phyloP scores from a whole-genome alignment of 2,888 invertebrate species.

The Carterocephalus palaemon region DNA sequence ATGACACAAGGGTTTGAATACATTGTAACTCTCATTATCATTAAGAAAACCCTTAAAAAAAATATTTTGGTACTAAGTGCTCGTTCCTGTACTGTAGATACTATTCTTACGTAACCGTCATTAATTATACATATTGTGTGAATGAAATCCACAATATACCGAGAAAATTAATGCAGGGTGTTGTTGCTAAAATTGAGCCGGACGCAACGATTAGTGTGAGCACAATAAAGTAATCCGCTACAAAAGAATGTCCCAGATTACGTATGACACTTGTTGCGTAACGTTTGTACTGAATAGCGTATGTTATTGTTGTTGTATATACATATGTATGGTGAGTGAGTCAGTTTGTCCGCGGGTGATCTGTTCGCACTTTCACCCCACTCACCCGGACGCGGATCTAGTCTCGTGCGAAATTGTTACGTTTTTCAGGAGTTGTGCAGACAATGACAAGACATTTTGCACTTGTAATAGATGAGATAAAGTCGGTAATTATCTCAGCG shows the following conservation, averaged over 20 bases:
- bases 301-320: no score
- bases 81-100: no score
- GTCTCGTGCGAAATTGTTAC: background rate
- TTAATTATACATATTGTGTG: no score
- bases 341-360: slow-evolving; percentile 1
- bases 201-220: slow-evolving; percentile 10
- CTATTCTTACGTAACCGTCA: no score
- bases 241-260: slow-evolving; percentile 21
- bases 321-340: no score
- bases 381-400: slow-evolving; percentile 4
- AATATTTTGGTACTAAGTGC: no score
- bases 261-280: slow-evolving; percentile 16
- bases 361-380: slow-evolving; percentile 12
- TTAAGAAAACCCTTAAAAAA: no score
- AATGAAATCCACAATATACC: no score
- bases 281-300: slow-evolving; percentile 8
- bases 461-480: background rate
- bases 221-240: slow-evolving; percentile 19
- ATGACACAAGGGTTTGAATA: no score
- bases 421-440: background rate
- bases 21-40: no score
- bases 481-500: background rate
- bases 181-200: slow-evolving; percentile 8
- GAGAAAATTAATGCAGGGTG: slow-evolving; percentile 1
- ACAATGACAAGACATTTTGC: background rate